Conservation (phyloP, 2,797 vertebrate genomes). For the Chaenodraco wilsoni region DNA sequence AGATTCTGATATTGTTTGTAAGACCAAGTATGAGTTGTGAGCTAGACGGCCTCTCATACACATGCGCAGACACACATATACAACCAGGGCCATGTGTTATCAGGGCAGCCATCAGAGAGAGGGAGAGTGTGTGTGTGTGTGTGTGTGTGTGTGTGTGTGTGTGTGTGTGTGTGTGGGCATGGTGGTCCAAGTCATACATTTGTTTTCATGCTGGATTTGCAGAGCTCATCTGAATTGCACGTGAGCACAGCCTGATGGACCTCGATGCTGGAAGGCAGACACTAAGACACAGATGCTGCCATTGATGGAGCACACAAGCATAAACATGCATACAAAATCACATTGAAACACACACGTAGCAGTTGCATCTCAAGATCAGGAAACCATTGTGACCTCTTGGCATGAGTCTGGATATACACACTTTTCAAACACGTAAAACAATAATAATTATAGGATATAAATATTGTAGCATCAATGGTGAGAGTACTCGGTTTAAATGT, state of each 20-base stretch:
- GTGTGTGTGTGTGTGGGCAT: conserved; percentile 50
- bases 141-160: conserved; percentile 34
- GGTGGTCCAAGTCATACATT: conserved; percentile 84
- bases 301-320: conserved; percentile 37
- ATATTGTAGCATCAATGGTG: not conserved
- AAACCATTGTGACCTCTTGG: conserved; percentile 15
- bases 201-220: conserved; percentile 88
- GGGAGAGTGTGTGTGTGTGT: conserved; percentile 23
- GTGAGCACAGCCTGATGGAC: conserved; percentile 79
- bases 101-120: conserved; percentile 76
- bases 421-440: conserved; percentile 6
- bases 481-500: not conserved
- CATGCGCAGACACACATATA: not conserved
- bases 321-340: not conserved
- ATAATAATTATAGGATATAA: not conserved
- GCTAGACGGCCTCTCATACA: no score
- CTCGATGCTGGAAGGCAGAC: conserved; percentile 59
- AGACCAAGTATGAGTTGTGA: no score
- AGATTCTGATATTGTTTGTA: no score
- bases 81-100: conserved; percentile 68
- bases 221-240: conserved; percentile 84
- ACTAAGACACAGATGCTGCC: conserved; percentile 69
- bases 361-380: conserved; percentile 37
- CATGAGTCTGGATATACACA: not conserved
- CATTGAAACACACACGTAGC: not conserved